Evolutionary conservation across 2,888 invertebrate species (phyloP).

Genomic region (Prenolepis imparis): DNA sequence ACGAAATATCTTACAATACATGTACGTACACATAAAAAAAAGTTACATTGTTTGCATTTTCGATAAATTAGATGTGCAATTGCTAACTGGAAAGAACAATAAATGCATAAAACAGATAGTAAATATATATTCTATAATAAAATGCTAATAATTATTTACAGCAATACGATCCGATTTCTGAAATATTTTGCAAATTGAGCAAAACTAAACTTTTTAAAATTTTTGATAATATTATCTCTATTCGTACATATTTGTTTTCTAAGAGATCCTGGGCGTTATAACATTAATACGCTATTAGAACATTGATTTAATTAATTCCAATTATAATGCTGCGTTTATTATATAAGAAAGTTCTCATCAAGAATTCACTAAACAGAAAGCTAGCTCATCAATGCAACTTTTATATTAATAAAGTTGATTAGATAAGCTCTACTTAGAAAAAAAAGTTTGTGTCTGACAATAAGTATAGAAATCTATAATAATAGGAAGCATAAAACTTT

Average conservation of each 20-base stretch:
- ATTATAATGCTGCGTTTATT: background rate
- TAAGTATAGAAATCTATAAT: background rate
- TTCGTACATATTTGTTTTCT: background rate
- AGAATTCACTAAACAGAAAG: background rate
- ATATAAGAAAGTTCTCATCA: background rate
- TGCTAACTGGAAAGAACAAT: background rate
- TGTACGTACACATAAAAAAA: constrained; percentile 14
- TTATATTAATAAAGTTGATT: constrained; percentile 23
- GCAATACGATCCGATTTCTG: background rate
- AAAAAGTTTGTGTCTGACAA: background rate
- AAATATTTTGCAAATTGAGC: background rate
- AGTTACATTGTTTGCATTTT: constrained; percentile 10
- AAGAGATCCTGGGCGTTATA: background rate
- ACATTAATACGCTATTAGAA: background rate
- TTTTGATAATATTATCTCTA: background rate
- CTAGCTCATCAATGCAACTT: background rate
- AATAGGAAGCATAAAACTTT: constrained; percentile 21
- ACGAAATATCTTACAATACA: background rate
- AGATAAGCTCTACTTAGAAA: constrained; percentile 1
- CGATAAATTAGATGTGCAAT: background rate
- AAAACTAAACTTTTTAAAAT: background rate
- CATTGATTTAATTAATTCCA: constrained; percentile 36
- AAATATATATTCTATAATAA: background rate
- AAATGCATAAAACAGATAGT: background rate
- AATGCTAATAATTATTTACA: constrained; percentile 25